A percentile compares a stretch with the other conserved stretches of the same genome.
phyloP scores from a whole-genome alignment of 2,888 invertebrate genomes.

The Cerceris ruficornis region DNA sequence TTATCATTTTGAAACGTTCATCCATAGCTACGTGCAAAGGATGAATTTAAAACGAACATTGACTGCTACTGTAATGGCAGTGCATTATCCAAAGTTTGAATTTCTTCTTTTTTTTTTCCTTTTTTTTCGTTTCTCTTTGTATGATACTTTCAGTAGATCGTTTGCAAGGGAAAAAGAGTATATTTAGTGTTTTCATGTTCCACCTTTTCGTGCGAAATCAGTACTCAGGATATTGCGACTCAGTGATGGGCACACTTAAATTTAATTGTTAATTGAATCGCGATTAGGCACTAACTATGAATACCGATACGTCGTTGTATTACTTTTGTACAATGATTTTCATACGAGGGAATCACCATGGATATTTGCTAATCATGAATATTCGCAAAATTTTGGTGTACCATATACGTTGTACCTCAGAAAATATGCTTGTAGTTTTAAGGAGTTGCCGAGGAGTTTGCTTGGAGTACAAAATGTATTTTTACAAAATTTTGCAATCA shows the following conservation, averaged over 20 bases:
- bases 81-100: slow-evolving; percentile 64
- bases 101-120: slow-evolving; percentile 57
- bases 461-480: slow-evolving; percentile 34
- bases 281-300: slow-evolving; percentile 46
- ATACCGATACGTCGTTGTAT: slow-evolving; percentile 29
- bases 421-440: slow-evolving; percentile 12
- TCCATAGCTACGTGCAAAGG: slow-evolving; percentile 21
- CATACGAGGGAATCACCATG: slow-evolving; percentile 17
- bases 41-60: slow-evolving; percentile 26
- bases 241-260: slow-evolving; percentile 38
- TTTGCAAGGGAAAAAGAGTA: slow-evolving; percentile 19
- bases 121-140: slow-evolving; percentile 52
- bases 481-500: slow-evolving; percentile 13
- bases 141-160: slow-evolving; percentile 41
- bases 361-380: slow-evolving; percentile 9
- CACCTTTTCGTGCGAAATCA: slow-evolving; percentile 18
- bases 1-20: slow-evolving; percentile 22
- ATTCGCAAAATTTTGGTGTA: slow-evolving; percentile 17
- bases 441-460: slow-evolving; percentile 12
- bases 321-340: slow-evolving; percentile 52
- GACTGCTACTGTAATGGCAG: slow-evolving; percentile 29
- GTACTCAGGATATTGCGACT: slow-evolving; percentile 39
- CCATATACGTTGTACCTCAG: not conserved
- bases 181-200: slow-evolving; percentile 33
- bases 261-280: slow-evolving; percentile 40